A percentile compares a stretch with the other conserved stretches of the same genome.
Conservation (phyloP, 2,888 invertebrate genomes). For the Leptopterna dolabrata region DNA sequence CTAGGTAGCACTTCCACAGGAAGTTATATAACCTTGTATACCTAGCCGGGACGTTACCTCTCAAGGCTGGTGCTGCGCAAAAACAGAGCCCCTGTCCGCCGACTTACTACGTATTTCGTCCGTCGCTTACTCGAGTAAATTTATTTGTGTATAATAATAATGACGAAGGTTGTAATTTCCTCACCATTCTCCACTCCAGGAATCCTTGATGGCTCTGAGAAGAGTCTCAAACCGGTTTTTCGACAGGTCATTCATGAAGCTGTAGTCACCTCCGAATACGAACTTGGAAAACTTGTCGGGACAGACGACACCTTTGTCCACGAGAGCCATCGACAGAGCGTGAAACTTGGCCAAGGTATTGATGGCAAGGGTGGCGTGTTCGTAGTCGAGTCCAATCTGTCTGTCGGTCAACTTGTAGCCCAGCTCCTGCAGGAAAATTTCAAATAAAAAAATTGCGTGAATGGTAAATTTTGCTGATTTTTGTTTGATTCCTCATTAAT, state of each 20-base stretch:
- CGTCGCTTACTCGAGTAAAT: too few species aligned
- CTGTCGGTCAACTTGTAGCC: slow-evolving; percentile 50
- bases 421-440: not conserved
- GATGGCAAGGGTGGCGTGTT: slow-evolving; percentile 31
- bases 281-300: slow-evolving; percentile 47
- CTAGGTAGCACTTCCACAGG: too few species aligned
- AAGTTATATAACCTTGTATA: too few species aligned
- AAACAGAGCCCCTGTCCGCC: too few species aligned
- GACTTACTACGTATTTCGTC: too few species aligned
- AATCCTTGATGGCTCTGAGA: slow-evolving; percentile 14
- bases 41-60: too few species aligned
- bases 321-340: slow-evolving; percentile 42
- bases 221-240: slow-evolving; percentile 42
- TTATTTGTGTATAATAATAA: not conserved
- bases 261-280: slow-evolving; percentile 46
- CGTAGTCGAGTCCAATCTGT: slow-evolving; percentile 42
- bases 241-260: slow-evolving; percentile 33
- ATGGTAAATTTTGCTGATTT: not conserved
- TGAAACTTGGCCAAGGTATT: slow-evolving; percentile 43
- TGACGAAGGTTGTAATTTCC: not conserved
- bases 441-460: not conserved
- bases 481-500: too few species aligned
- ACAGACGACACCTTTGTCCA: not conserved
- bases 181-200: slow-evolving; percentile 55
- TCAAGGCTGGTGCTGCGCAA: too few species aligned